A percentile compares a stretch with the other conserved stretches of the same genome.
Conservation (phyloP, 2,797 vertebrate species). For the Acanthurus lineatus region DNA sequence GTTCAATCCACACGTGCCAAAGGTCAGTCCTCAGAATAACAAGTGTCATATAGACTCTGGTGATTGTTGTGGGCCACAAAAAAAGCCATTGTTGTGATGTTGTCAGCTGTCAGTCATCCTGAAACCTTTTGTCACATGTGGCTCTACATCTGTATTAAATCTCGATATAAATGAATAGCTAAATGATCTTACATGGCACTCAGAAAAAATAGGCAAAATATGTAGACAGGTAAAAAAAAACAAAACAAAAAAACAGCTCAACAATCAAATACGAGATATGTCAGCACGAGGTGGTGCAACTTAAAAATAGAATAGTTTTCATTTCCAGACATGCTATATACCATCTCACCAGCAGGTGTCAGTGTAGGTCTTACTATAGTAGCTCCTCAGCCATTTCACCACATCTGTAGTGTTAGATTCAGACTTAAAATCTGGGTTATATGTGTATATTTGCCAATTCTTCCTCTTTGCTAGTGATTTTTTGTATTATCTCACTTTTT, state of each 20-base stretch:
- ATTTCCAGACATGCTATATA: not conserved
- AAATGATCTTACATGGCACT: not conserved
- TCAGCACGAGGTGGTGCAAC: not conserved
- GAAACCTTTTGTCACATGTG: not conserved
- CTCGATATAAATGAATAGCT: not conserved
- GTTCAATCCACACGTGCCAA: conserved; percentile 99
- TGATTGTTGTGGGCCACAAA: not conserved
- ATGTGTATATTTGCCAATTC: not conserved
- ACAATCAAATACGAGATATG: not conserved
- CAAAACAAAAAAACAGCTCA: not conserved
- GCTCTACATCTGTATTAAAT: too few species aligned
- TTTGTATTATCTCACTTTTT: not conserved
- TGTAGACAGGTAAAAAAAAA: not conserved
- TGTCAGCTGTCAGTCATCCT: not conserved
- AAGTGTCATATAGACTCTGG: not conserved
- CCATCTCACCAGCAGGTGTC: conserved; percentile 81
- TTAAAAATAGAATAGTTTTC: not conserved
- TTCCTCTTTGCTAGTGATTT: not conserved
- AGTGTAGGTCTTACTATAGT: conserved; percentile 54
- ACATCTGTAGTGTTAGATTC: not conserved
- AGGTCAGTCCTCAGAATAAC: conserved; percentile 85
- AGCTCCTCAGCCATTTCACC: not conserved
- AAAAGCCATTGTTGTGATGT: not conserved
- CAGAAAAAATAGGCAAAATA: conserved; percentile 1
- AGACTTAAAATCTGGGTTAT: not conserved